Base-by-base conservation (phyloP, 2,797 vertebrate genomes). In the Neomorphus geoffroyi region DNA sequence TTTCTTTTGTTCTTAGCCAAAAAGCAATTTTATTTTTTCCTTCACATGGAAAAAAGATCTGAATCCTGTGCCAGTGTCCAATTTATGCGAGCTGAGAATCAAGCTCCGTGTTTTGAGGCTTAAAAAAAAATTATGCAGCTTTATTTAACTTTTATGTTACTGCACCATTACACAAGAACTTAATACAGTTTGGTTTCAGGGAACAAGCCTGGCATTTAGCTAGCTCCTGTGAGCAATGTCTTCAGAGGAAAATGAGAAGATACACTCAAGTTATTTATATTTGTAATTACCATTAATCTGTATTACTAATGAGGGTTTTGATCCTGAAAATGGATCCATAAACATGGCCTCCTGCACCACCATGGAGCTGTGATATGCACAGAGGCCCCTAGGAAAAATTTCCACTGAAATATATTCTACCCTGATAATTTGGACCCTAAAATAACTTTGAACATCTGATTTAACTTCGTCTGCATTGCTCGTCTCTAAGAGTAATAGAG, bases 271-370 rank as follows among this genome's bases (percentile, higher is more conserved):
- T 95, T 96, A 93, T 93, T 96, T 95, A 96, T 96, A 95, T 91
- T 94, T 94, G 92, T 94, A 93, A 93, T 94, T 96, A 96, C 83
- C 93, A 93, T 96, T 97, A 96, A 96, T 96, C 95, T 93, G 94
- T 95, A 90, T 94, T 96, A 92, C 94, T 96, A 96, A 95, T 95
- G 93, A 95, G 93, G 90, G 88, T 80, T 96, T 96, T 95, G 95
- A 95, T 95, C 95, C 93, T 96, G 95, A 60, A 96, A 94, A 96
- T 96, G 94, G 96, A 94, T 93, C 94, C 93, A 94, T 95, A 95
- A 94, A 96, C 96, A 95, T 91, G 91, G 96, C 71, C 64, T 91
- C 71, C 67, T 64, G 80, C 50, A 74, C 83, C 37, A 64, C 90
- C n/a, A 14, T 21, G 66, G 85, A 96, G 92, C 91, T 84, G 62